Conservation (phyloP, 1,140 invertebrate species). For the Drosophila bocki region DNA sequence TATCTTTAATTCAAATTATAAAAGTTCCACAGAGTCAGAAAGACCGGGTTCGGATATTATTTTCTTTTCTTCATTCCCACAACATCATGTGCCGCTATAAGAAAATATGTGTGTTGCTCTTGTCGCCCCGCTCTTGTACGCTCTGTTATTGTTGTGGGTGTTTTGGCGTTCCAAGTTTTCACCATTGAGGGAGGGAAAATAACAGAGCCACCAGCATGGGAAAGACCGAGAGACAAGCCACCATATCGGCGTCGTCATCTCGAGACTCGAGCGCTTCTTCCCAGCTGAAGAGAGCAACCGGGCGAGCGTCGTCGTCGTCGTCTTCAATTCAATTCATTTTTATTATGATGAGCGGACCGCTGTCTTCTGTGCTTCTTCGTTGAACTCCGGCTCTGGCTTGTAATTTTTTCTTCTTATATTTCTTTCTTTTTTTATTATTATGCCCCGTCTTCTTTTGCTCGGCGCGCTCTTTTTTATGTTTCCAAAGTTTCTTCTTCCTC, state of each 20-base stretch:
- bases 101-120: slow-evolving; percentile 43
- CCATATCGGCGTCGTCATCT: slow-evolving; percentile 70
- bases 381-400: slow-evolving; percentile 57
- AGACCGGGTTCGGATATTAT: slow-evolving; percentile 8
- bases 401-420: slow-evolving; percentile 63
- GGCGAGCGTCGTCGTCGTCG: slow-evolving; percentile 36
- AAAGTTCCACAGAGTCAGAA: slow-evolving; percentile 3
- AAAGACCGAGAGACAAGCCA: slow-evolving; percentile 49
- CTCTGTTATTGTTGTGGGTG: slow-evolving; percentile 45
- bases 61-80: slow-evolving; percentile 54
- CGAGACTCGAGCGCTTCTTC: slow-evolving; percentile 22
- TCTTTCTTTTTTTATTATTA: slow-evolving; percentile 31
- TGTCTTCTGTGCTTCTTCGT: slow-evolving; percentile 40
- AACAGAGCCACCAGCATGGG: slow-evolving; percentile 64
- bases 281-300: slow-evolving; percentile 23
- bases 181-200: slow-evolving; percentile 44
- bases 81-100: slow-evolving; percentile 64
- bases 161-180: slow-evolving; percentile 46
- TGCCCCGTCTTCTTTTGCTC: slow-evolving; percentile 32
- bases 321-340: slow-evolving; percentile 79
- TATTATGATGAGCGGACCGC: slow-evolving; percentile 74
- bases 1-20: background rate
- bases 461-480: slow-evolving; percentile 66
- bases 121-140: background rate
- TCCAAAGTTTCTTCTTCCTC: slow-evolving; percentile 79